A percentile compares a stretch with the other conserved stretches of the same genome.
These are phyloP conservation scores for Napeogenes inachia DNA, from an alignment of 2,888 invertebrate genomes.

Conservation along the genomic window DNA sequence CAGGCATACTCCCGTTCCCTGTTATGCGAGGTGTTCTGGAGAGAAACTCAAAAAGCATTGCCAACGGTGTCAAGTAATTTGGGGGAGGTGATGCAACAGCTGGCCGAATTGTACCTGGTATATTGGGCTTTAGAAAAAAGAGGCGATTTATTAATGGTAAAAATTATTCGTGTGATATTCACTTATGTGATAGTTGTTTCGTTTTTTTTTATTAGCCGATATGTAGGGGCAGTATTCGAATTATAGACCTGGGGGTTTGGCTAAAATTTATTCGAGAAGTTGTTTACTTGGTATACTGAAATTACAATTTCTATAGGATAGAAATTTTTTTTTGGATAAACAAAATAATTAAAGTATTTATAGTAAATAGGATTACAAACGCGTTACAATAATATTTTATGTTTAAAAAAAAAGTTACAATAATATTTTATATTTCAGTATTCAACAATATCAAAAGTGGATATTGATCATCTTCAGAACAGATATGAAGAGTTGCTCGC, in stretches of 20 bases:
- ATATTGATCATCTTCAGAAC: slow-evolving; percentile 75
- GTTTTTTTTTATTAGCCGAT: too few species aligned
- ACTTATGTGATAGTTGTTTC: too few species aligned
- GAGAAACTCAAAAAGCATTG: slow-evolving; percentile 66
- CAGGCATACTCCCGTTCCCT: slow-evolving; percentile 91
- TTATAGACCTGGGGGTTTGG: too few species aligned
- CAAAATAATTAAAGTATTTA: too few species aligned
- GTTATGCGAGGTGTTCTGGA: slow-evolving; percentile 82
- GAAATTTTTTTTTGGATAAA: too few species aligned
- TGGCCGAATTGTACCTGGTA: slow-evolving; percentile 87
- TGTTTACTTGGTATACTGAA: too few species aligned
- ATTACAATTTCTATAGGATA: too few species aligned
- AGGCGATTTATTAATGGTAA: slow-evolving; percentile 88
- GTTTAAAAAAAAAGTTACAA: slow-evolving; percentile 32
- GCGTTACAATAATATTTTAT: slow-evolving; percentile 7
- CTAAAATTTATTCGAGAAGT: too few species aligned
- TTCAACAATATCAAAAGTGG: slow-evolving; percentile 73
- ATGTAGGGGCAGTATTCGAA: too few species aligned
- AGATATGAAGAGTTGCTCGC: slow-evolving; percentile 83
- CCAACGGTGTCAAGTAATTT: slow-evolving; percentile 74
- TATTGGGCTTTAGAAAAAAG: slow-evolving; percentile 84
- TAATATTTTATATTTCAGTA: slow-evolving; percentile 70
- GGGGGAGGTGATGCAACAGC: slow-evolving; percentile 79
- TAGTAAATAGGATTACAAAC: too few species aligned
- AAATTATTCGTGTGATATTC: not conserved